These are phyloP conservation scores for Polia nebulosa DNA, from an alignment of 2,888 invertebrate species.

Conservation along the genomic window DNA sequence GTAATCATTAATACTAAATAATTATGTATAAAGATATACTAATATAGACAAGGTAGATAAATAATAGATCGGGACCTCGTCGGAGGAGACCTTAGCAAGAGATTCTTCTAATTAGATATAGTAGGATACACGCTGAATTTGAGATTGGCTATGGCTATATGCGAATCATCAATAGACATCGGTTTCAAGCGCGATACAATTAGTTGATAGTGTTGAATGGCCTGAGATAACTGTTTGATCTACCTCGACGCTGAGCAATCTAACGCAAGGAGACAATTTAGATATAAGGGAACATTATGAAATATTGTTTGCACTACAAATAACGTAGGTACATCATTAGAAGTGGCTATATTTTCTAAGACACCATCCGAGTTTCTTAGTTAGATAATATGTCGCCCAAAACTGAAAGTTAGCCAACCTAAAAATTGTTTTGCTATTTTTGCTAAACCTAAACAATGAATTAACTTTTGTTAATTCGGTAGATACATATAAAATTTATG, in stretches of 20 bases:
- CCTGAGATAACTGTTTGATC: constrained; percentile 59
- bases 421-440: neutral
- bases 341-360: constrained; percentile 23
- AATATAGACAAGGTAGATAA: constrained; percentile 55
- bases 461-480: neutral
- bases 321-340: constrained; percentile 25
- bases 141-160: constrained; percentile 31
- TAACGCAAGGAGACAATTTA: constrained; percentile 51
- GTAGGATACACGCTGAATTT: constrained; percentile 48
- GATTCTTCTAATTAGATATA: constrained; percentile 56
- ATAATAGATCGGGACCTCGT: constrained; percentile 50
- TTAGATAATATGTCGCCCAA: neutral
- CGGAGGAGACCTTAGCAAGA: constrained; percentile 42
- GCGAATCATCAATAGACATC: constrained; percentile 33
- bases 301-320: constrained; percentile 58
- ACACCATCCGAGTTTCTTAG: neutral
- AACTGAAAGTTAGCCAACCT: neutral
- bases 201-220: constrained; percentile 50
- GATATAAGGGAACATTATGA: constrained; percentile 38
- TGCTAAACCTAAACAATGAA: neutral
- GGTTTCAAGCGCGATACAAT: constrained; percentile 46
- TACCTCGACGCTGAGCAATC: constrained; percentile 64
- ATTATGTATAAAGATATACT: constrained; percentile 66
- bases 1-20: constrained; percentile 73
- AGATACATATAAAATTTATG: neutral